Percentiles rank a stretch among this genome's conserved stretches.
Conservation (phyloP, 2,113 vertebrate genomes). For the Takifugu bimaculatus region DNA sequence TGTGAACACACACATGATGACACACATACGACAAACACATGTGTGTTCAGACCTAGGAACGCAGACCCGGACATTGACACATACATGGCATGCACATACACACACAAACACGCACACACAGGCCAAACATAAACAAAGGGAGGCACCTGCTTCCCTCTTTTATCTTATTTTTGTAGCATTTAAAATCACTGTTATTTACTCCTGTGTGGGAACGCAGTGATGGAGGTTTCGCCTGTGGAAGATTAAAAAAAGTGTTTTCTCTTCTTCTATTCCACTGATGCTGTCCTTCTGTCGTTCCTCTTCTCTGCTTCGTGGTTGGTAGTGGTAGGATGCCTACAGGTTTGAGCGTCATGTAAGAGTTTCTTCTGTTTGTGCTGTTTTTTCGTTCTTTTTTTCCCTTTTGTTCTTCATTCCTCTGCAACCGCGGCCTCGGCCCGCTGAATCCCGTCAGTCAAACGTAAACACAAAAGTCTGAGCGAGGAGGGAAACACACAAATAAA, state of each 20-base stretch:
- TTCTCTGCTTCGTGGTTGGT: conserved; percentile 66
- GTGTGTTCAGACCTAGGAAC: conserved; percentile 43
- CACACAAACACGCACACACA: conserved; percentile 42
- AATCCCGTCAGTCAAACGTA: conserved; percentile 55
- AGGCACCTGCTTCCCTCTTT: conserved; percentile 62
- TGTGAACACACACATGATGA: conserved; percentile 60
- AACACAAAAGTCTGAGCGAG: conserved; percentile 63
- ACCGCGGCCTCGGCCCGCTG: conserved; percentile 54
- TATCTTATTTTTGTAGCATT: conserved; percentile 82
- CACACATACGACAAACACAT: conserved; percentile 22
- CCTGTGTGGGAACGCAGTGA: conserved; percentile 67
- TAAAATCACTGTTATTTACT: conserved; percentile 77
- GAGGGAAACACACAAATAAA: conserved; percentile 75
- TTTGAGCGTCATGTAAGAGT: conserved; percentile 65
- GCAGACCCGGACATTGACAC: conserved; percentile 44
- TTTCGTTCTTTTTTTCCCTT: not conserved
- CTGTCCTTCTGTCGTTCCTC: conserved; percentile 59
- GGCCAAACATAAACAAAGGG: conserved; percentile 53
- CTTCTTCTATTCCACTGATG: conserved; percentile 68
- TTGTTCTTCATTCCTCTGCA: not conserved
- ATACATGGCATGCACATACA: conserved; percentile 61
- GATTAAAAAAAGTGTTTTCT: conserved; percentile 62
- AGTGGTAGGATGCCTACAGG: conserved; percentile 66
- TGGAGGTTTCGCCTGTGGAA: conserved; percentile 68
- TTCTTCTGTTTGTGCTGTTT: conserved; percentile 67